Conservation (phyloP, 2,888 invertebrate species). For the Ditylenchus weischeri region DNA sequence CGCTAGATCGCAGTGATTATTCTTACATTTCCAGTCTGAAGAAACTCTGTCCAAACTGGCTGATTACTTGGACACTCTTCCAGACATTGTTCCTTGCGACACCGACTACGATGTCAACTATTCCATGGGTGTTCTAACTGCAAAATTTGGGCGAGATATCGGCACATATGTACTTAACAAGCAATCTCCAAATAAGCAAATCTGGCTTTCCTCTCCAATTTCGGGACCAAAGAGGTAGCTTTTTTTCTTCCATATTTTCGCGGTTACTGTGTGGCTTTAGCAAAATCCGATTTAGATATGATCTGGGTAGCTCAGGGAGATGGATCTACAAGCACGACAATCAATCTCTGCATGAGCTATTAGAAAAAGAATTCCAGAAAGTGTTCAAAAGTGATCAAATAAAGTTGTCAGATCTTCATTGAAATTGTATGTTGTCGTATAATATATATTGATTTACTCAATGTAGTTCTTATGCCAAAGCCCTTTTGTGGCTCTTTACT, state of each 20-base stretch:
- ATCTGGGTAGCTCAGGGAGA: conserved; percentile 16
- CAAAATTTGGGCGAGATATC: conserved; percentile 19
- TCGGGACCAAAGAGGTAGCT: conserved; percentile 71
- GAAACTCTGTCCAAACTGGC: conserved; percentile 35
- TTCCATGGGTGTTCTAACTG: conserved; percentile 56
- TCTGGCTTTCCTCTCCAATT: conserved; percentile 93
- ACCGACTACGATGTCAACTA: conserved; percentile 57
- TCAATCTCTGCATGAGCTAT: conserved; percentile 73
- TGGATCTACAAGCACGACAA: conserved; percentile 77
- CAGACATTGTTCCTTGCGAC: conserved; percentile 42
- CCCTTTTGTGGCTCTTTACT: too few relatives aligned
- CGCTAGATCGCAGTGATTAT: too few relatives aligned
- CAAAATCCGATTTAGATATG: conserved; percentile 3
- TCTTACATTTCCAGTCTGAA: conserved; percentile 23
- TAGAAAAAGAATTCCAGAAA: conserved; percentile 73
- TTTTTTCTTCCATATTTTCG: background rate
- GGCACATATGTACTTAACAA: conserved; percentile 92
- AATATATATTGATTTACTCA: background rate
- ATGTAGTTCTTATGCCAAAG: too few relatives aligned
- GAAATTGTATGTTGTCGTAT: conserved; percentile 17
- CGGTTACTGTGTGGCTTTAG: too few relatives aligned
- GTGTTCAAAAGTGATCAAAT: conserved; percentile 44
- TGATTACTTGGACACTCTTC: conserved; percentile 46
- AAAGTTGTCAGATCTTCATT: conserved; percentile 32
- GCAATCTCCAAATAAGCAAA: conserved; percentile 91